A percentile compares a stretch with the other conserved stretches of the same genome.
Conservation (phyloP, 30 jellyfish, hydroid and myxozoan species). For the Cassiopea xamachana region DNA sequence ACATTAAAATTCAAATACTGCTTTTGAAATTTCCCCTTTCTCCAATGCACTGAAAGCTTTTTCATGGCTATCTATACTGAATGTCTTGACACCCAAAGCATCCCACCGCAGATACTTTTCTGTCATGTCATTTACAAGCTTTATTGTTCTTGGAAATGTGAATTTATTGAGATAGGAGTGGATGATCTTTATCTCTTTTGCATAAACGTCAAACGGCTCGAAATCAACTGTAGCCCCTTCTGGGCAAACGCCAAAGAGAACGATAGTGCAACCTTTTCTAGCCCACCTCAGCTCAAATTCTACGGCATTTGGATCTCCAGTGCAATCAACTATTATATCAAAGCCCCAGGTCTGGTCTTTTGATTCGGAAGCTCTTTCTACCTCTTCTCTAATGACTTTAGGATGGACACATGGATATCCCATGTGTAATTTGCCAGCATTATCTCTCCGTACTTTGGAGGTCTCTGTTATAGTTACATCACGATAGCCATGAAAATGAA, state of each 20-base stretch:
- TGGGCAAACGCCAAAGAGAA: constrained; percentile 87
- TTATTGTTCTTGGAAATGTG: constrained; percentile 80
- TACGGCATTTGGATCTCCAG: constrained; percentile 79
- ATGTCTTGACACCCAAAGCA: constrained; percentile 66
- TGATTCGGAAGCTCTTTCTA: constrained; percentile 23
- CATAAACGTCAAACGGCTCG: constrained; percentile 81
- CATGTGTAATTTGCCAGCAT: constrained; percentile 73
- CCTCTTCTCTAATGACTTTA: constrained; percentile 38
- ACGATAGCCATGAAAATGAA: constrained; percentile 91
- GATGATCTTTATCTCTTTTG: constrained; percentile 78
- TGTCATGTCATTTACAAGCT: constrained; percentile 80
- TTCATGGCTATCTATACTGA: constrained; percentile 73
- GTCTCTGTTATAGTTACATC: constrained; percentile 82
- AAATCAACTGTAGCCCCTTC: constrained; percentile 69
- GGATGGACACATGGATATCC: constrained; percentile 66
- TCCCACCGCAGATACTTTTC: constrained; percentile 80
- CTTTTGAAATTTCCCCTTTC: constrained; percentile 84
- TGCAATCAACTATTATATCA: constrained; percentile 86
- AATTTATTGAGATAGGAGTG: constrained; percentile 79
- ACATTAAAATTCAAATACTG: constrained; percentile 76
- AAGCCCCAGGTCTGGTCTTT: constrained; percentile 84
- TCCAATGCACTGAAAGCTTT: constrained; percentile 78
- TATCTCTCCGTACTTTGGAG: constrained; percentile 66
- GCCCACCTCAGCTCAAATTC: constrained; percentile 79
- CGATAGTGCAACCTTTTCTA: constrained; percentile 86